phyloP scores from a whole-genome alignment of 92 coral and sea anemone species.

The Galaxea fascicularis region DNA sequence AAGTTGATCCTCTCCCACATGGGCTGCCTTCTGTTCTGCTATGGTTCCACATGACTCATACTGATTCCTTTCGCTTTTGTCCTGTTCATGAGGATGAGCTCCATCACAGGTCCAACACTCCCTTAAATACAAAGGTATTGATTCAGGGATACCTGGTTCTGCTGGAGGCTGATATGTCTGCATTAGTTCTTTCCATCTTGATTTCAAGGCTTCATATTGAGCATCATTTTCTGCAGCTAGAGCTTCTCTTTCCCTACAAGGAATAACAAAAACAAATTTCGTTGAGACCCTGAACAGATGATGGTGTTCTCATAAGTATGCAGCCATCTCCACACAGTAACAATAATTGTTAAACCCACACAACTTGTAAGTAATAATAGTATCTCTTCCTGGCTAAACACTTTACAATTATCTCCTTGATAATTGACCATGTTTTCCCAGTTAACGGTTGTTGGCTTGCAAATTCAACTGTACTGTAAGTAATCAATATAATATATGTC shows the following conservation, averaged over 20 bases:
- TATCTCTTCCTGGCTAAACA: too few species aligned
- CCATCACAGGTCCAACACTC: slow-evolving; percentile 59
- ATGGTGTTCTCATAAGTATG: not conserved
- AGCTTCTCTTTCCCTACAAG: slow-evolving; percentile 88
- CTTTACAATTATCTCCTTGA: too few species aligned
- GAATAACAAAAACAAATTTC: not conserved
- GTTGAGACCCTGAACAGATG: too few species aligned
- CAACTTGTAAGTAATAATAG: too few species aligned
- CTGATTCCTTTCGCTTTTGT: not conserved
- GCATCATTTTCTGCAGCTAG: slow-evolving; percentile 82
- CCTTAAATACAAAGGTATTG: slow-evolving; percentile 68
- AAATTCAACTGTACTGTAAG: too few species aligned
- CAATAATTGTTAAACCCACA: too few species aligned
- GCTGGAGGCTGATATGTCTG: slow-evolving; percentile 33
- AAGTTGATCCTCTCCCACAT: slow-evolving; percentile 71
- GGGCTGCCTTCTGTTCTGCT: not conserved
- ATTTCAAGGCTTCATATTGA: slow-evolving; percentile 83
- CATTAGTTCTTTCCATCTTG: slow-evolving; percentile 85
- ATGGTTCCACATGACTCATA: not conserved
- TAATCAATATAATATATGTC: too few species aligned
- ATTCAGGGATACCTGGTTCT: slow-evolving; percentile 50
- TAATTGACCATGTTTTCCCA: too few species aligned
- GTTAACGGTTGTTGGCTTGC: too few species aligned
- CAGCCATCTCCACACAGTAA: not conserved
- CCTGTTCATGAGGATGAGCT: not conserved